Evolutionary conservation across 2,888 invertebrate genomes (phyloP).

Genomic region (Leptogaster cylindrica): DNA sequence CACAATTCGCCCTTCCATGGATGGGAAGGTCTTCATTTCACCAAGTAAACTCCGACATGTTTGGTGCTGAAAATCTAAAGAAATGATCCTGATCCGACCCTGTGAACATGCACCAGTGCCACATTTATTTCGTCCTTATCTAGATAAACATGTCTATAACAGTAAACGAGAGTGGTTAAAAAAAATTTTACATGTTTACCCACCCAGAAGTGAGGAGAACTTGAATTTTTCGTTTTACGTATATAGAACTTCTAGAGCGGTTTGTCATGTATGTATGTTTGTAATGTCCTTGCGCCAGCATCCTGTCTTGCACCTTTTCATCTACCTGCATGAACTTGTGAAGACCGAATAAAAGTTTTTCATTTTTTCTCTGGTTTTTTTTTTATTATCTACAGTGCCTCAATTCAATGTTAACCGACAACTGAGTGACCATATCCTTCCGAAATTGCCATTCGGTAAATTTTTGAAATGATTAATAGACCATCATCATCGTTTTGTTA

Average conservation of each 20-base stretch:
- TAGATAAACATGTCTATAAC: slow-evolving; percentile 17
- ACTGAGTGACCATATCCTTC: too few species aligned
- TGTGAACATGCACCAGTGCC: slow-evolving; percentile 7
- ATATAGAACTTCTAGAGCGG: background rate
- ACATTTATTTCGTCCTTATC: slow-evolving; percentile 24
- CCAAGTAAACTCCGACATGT: slow-evolving; percentile 4
- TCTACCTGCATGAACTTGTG: too few species aligned
- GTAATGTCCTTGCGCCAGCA: too few species aligned
- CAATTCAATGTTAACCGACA: too few species aligned
- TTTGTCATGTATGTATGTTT: background rate
- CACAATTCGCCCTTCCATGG: background rate
- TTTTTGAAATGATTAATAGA: too few species aligned
- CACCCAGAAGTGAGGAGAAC: background rate
- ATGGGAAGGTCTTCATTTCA: background rate
- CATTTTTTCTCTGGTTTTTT: too few species aligned
- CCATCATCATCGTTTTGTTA: too few species aligned
- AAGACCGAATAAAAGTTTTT: too few species aligned
- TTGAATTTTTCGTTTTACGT: background rate
- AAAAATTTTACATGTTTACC: slow-evolving; percentile 4
- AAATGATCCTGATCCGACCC: background rate
- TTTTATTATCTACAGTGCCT: too few species aligned
- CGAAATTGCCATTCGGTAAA: too few species aligned
- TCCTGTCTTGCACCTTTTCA: too few species aligned
- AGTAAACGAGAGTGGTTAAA: background rate
- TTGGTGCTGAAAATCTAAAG: background rate